Base-by-base conservation (phyloP, 2,113 vertebrate species). In the Tetrax tetrax region DNA sequence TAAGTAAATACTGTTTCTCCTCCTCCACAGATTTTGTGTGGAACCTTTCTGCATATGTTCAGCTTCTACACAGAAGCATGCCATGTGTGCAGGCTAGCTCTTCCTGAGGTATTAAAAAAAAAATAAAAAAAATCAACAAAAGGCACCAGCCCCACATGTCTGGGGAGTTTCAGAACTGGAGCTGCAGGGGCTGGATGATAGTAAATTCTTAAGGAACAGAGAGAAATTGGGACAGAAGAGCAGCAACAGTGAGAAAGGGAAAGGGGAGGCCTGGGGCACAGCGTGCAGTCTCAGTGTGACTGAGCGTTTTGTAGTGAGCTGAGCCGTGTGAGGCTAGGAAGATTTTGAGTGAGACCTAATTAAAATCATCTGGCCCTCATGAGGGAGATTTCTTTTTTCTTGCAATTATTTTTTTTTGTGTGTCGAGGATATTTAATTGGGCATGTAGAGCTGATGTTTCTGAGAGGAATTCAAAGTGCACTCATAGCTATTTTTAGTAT, bases 301-400 rank as follows among this genome's bases (percentile, higher is more conserved):
- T 4, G 1, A 69, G 38, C 0, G 5, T 48, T 95, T 41, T 85
- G 51, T 23, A 9, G 33, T 23, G 80, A 84, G 60, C 89, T 64
- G 88, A 90, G 92, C 94, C 28, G 1, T 33, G 65, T 31, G 90
- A 94, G 75, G 27, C 22, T 1, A 65, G 83, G 35, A 69, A 35
- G 61, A 37, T 35, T 92, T 24, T 82, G 69, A 93, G 86, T 61
- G 65, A 97, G 91, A 93, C 90, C 80, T 93, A 95, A 96, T 95
- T 95, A 97, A 96, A 96, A 93, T 95, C 65, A 93, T 81, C 92
- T 93, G 83, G 61, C 59, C 61, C 89, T 93, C 89, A 65, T 69
- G 74, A 89, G 86, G 71, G 77, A 91, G n/a, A 60, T 81, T 85
- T 74, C 79, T 65, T 79, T 94, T 83, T 65, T 57, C 57, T 43